Base-by-base conservation (phyloP, 1,140 invertebrate genomes). In the Lepidostoma basale region DNA sequence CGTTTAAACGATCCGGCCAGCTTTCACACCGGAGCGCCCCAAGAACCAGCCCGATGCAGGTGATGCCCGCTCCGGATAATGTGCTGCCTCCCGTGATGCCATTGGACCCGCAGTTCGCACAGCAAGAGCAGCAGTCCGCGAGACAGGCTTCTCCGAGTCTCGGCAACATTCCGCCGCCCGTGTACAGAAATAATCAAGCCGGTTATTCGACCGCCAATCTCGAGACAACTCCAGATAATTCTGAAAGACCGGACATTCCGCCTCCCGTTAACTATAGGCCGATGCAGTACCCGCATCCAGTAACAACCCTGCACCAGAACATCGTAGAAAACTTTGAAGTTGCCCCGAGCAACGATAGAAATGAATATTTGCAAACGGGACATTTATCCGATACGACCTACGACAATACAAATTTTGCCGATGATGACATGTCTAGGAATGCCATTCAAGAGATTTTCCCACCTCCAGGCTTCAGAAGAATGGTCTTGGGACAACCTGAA, bases 321-420 rank as follows among this genome's bases (percentile, higher is more conserved):
- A 68, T 78, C 40, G 77, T 82, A 56, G 86, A 87, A 52, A 87
- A 87, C 74, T 80, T 84, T 67, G 86, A 87, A 78, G 77, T 87
- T 42, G 86, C 85, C 3, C 85, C 88, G 0, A 85, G 85, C 64
- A 88, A 87, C 77, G 88, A 89, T 74, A 80, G 89, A 66, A 89
- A 90, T 74, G 87, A 90, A 75, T 90, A 90, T 77, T 77, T 90
- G 62, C 88, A 90, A 78, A 90, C 89, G 5, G 88, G 88, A 8
- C 88, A 90, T 72, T 76, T 90, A 14, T 88, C 87, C 2, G 86
- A 86, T 73, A 81, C 81, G 3, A 83, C 84, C 74, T 84, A 79
- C 67, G 81, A 83, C 63, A 82, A 83, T 72, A 75, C 42, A 59
- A 75, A 47, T 30, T 62, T 72, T 49, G 45, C 45, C 26, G 45